Evolutionary conservation across 2,888 invertebrate genomes (phyloP).

Genomic region (Smittia aterrima): DNA sequence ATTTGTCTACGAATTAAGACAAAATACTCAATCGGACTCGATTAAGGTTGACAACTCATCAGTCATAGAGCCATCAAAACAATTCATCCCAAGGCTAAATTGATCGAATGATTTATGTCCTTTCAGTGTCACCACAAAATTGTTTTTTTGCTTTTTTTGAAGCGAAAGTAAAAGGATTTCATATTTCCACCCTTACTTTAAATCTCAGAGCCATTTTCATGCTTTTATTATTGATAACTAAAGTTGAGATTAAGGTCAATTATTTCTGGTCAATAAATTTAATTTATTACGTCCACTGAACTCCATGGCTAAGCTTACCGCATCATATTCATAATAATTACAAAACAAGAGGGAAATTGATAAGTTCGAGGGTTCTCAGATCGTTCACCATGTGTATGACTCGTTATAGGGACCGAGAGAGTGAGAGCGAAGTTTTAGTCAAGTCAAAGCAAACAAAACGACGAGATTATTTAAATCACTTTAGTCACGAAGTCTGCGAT

Average conservation of each 20-base stretch:
- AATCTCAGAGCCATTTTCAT: constrained; percentile 10
- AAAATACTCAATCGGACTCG: too few species aligned
- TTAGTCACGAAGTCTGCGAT: constrained; percentile 32
- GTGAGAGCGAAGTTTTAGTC: not conserved
- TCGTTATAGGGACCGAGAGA: too few species aligned
- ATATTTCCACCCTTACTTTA: not conserved
- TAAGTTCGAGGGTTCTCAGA: not conserved
- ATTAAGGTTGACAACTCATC: too few species aligned
- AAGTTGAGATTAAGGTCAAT: constrained; percentile 30
- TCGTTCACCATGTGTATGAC: not conserved
- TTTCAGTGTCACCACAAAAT: too few species aligned
- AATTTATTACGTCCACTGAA: constrained; percentile 32
- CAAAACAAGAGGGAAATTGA: constrained; percentile 21
- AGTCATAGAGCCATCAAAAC: too few species aligned
- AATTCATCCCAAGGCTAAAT: too few species aligned
- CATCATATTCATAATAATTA: constrained; percentile 37
- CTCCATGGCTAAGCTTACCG: not conserved
- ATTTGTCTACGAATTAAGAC: too few species aligned
- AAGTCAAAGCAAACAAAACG: not conserved
- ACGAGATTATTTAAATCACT: constrained; percentile 33
- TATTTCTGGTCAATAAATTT: constrained; percentile 36
- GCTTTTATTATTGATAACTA: constrained; percentile 28
- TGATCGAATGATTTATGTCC: too few species aligned
- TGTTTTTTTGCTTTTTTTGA: too few species aligned
- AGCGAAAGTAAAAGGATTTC: not conserved